Evolutionary conservation across 35 echinoderm and acorn worm species (phyloP).

Genomic region (Heliocidaris erythrogramma): DNA sequence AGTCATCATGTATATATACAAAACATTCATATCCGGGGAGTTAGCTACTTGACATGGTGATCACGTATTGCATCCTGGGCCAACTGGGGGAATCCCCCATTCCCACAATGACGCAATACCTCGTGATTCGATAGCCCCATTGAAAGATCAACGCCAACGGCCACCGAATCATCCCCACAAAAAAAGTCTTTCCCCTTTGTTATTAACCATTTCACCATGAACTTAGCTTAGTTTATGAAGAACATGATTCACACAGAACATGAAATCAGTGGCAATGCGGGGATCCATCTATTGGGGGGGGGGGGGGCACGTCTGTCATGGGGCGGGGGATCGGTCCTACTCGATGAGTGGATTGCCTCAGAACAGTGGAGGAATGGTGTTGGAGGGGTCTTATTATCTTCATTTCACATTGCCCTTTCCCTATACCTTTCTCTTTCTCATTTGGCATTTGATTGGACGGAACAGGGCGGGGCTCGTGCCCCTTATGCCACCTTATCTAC

Average conservation of each 20-base stretch:
- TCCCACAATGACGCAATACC: neutral
- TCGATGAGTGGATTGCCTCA: neutral
- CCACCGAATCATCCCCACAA: neutral
- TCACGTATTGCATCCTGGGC: neutral
- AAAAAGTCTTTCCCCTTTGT: neutral
- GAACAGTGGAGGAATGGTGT: neutral
- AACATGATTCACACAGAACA: too few species aligned
- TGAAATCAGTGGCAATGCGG: too few species aligned
- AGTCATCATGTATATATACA: neutral
- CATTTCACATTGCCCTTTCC: too few species aligned
- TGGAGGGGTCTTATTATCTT: too few species aligned
- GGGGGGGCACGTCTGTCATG: too few species aligned
- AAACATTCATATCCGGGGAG: neutral
- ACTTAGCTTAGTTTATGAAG: too few species aligned
- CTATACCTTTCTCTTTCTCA: too few species aligned
- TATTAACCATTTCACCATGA: neutral
- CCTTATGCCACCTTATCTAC: too few species aligned
- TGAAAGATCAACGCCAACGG: neutral
- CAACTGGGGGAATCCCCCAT: neutral
- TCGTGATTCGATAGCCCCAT: neutral
- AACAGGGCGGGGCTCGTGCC: too few species aligned
- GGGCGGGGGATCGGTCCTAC: neutral
- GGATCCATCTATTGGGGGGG: neutral
- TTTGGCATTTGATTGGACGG: too few species aligned
- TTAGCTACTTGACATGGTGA: neutral